Base-by-base conservation (phyloP, 2,888 invertebrate genomes). In the Torymus aiolomorphi region DNA sequence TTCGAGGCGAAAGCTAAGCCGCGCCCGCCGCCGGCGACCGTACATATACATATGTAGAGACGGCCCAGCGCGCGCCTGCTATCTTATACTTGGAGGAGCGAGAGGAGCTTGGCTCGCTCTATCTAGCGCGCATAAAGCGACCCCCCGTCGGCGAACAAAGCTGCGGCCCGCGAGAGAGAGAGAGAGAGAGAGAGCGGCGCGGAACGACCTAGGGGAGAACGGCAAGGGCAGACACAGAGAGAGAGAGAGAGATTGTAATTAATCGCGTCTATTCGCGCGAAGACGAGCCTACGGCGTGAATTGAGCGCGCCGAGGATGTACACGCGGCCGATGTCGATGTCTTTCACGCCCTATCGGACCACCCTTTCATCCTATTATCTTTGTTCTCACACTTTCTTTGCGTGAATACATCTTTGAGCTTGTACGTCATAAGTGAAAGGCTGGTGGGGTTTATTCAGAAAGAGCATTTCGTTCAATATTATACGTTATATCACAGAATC, bases 51-150 rank as follows among this genome's bases (percentile, higher is more conserved):
- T 20, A 20, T 20, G 2, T 20, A n/a, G 20, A 20, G 20, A 20
- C n/a, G n/a, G n/a, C n/a, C n/a, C n/a, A n/a, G 2, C 85, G 42
- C 83, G 82, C 83, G 84, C 84, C 86, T 20, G 85, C 83, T 89
- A 89, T 89, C 89, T 89, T 89, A 89, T 88, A 88, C 87, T 88
- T 88, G 69, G 82, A 54, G 24, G 51, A 52, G 20, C 56, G 59
- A 76, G 65, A 31, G 49, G 75, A 59, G 51, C 52, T 57, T 56
- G 52, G 49, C 76, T 49, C 24, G n/a, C 69, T 49, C 67, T 67
- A 18, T 52, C 54, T 57, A 13, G 20, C 54, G 52, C 67, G 12
- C 56, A 66, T 71, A 72, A 67, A 78, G 54, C 69, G 63, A 71
- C 78, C 78, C 78, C 67, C 77, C 42, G 67, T 73, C 52, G 61